Base-by-base conservation (phyloP, 2,797 vertebrate species). In the Smutsia gigantea region DNA sequence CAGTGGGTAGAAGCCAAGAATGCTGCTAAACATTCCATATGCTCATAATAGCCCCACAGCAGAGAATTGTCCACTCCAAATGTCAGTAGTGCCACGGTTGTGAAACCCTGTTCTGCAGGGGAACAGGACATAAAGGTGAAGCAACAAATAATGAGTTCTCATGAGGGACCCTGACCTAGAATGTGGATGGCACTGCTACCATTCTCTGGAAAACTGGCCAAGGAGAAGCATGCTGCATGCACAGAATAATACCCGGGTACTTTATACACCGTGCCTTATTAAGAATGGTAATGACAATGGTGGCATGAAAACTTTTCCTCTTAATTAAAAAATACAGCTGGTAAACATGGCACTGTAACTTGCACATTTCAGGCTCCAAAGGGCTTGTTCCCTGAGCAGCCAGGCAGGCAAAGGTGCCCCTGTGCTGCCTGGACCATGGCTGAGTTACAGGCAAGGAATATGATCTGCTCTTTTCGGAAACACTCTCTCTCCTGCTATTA, bases 401-500 rank as follows among this genome's bases (percentile, higher is more conserved):
- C 90, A 74, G 88, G 92, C 92, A 59, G 93, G 87, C 51, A 71
- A 95, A 96, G 92, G 88, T 78, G 27, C 78, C 85, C 53, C 39
- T 27, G 85, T 77, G 81, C 64, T 71, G 96, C 51, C 92, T 68
- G 51, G 93, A 72, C 39, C 89, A 63, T 77, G 83, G 61, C 31
- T 88, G 96, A 98, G 95, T 88, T 75, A 63, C 15, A 94, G 96
- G 94, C 49, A 14, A 57, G 34, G 74, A 82, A 96, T 93, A 78
- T 31, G 0, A 27, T 3, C 21, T 85, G 85, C 93, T 90, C 91
- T 93, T 97, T 93, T 87, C 96, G 77, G 90, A 93, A 96, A 91
- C 95, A n/a, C 82, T 90, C 93, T 1, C 31, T 18, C 64, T 93
- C 92, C 94, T 95, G 88, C 94, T 97, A 97, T 98, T 98, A 98